Conservation (phyloP, 2,797 vertebrate species). For the Microctenopoma lineatum region DNA sequence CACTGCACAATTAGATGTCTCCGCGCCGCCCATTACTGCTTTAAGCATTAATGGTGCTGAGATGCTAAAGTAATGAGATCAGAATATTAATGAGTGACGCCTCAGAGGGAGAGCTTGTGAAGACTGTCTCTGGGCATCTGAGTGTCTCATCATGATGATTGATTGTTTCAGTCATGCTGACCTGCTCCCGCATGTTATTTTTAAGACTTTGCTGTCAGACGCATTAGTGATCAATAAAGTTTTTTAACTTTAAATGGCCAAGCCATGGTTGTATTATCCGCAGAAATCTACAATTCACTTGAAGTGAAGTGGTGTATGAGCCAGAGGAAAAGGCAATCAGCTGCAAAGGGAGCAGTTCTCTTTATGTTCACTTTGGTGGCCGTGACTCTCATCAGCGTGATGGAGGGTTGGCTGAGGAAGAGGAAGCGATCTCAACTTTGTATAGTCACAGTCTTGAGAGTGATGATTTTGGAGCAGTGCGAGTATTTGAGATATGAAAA, state of each 20-base stretch:
- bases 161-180: slow-evolving; percentile 3
- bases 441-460: background rate
- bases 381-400: slow-evolving; percentile 18
- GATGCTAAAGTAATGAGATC: slow-evolving; percentile 19
- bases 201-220: background rate
- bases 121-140: background rate
- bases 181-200: background rate
- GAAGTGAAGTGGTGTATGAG: too few species aligned
- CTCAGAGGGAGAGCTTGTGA: background rate
- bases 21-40: slow-evolving; percentile 37
- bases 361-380: background rate
- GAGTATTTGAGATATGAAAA: slow-evolving; percentile 21
- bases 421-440: slow-evolving; percentile 12
- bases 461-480: slow-evolving; percentile 14
- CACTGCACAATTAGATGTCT: slow-evolving; percentile 18
- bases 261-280: too few species aligned
- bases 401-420: background rate
- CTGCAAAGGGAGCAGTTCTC: slow-evolving; percentile 1
- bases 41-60: slow-evolving; percentile 10
- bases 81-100: slow-evolving; percentile 14
- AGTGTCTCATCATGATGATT: slow-evolving; percentile 2
- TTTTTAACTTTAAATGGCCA: background rate
- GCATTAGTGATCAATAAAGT: background rate
- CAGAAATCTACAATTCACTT: too few species aligned
- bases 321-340: background rate